phyloP scores from a whole-genome alignment of 2,113 vertebrate species.

The Neomonachus schauinslandi region DNA sequence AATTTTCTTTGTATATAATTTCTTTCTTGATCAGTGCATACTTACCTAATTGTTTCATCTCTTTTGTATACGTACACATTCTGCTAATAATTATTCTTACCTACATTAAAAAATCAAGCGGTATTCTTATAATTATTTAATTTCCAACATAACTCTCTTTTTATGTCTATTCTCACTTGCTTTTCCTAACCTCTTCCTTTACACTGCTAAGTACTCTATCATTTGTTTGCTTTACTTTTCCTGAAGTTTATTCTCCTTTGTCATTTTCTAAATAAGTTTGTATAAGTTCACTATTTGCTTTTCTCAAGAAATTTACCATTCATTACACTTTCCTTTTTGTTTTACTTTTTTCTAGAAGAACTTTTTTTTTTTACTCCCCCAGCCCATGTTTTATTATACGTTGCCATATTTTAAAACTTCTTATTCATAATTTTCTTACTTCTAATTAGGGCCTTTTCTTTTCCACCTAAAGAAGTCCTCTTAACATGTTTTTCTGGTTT shows the following conservation, averaged over 20 bases:
- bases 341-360: neutral
- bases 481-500: neutral
- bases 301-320: neutral
- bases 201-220: neutral
- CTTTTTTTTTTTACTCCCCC: neutral
- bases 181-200: neutral
- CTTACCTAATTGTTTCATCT: neutral
- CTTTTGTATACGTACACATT: neutral
- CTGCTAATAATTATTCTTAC: neutral
- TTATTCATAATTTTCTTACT: neutral
- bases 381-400: neutral
- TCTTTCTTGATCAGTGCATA: neutral
- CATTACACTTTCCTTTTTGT: neutral
- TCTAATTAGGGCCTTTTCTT: neutral
- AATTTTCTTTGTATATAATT: neutral
- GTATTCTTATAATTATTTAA: neutral
- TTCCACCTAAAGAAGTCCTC: neutral
- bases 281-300: neutral
- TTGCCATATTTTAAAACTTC: neutral
- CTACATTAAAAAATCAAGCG: neutral
- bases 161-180: neutral
- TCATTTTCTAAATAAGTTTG: neutral
- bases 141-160: neutral
- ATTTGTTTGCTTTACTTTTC: neutral
- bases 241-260: neutral